Evolutionary conservation across 2,888 invertebrate species (phyloP).

Genomic region (Neoscelio sp.): DNA sequence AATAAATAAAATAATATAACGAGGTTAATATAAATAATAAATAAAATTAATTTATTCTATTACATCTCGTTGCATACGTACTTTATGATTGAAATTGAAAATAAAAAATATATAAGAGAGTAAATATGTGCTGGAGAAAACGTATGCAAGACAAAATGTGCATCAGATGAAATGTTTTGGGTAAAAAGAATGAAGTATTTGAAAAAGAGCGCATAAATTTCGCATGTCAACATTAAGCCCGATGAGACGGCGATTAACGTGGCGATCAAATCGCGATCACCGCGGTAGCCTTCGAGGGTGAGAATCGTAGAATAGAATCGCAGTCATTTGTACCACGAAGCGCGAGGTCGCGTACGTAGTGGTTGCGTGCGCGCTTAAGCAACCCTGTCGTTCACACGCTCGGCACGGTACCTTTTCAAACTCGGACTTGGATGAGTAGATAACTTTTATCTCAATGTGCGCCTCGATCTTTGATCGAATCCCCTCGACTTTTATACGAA

Average conservation of each 20-base stretch:
- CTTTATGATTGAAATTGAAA: too few relatives aligned
- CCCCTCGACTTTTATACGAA: constrained; percentile 70
- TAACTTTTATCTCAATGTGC: constrained; percentile 78
- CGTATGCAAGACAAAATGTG: too few relatives aligned
- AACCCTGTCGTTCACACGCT: constrained; percentile 79
- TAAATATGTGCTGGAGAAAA: too few relatives aligned
- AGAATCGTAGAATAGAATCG: constrained; percentile 74
- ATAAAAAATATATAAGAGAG: too few relatives aligned
- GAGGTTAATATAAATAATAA: too few relatives aligned
- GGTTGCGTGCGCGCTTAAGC: constrained; percentile 79
- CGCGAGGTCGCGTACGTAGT: constrained; percentile 77
- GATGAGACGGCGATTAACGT: constrained; percentile 60
- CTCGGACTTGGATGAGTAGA: constrained; percentile 71
- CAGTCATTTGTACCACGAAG: constrained; percentile 81
- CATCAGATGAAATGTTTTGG: too few relatives aligned
- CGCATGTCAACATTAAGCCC: constrained; percentile 61
- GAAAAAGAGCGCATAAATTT: constrained; percentile 42
- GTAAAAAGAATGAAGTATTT: constrained; percentile 23
- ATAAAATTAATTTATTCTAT: too few relatives aligned
- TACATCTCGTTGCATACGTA: too few relatives aligned
- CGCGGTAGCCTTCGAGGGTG: constrained; percentile 61
- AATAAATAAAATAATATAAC: too few relatives aligned
- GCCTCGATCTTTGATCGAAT: constrained; percentile 80
- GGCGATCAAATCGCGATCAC: constrained; percentile 73
- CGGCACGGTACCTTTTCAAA: constrained; percentile 73